Evolutionary conservation across 37 sponge, comb jelly and placozoan species (phyloP).

Genomic region (Agelas oroides): DNA sequence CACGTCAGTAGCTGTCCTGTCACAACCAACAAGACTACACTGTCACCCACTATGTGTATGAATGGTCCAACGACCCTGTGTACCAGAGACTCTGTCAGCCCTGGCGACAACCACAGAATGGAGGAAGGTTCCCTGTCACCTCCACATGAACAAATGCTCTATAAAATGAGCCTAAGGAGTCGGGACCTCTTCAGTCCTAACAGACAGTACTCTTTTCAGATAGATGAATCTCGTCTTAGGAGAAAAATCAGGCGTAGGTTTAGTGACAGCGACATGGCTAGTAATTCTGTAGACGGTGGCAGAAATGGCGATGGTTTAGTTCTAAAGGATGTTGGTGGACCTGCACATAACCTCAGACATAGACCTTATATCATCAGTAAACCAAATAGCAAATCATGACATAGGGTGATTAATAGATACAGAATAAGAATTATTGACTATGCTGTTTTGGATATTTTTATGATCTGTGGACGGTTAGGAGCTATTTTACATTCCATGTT

Average conservation of each 20-base stretch:
- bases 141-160: background rate
- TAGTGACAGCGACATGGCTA: too few species aligned
- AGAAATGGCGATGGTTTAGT: background rate
- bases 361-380: conserved; percentile 39
- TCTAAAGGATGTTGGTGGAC: background rate
- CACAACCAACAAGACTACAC: background rate
- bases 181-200: background rate
- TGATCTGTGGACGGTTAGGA: too few species aligned
- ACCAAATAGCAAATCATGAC: background rate
- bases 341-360: background rate
- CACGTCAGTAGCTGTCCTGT: background rate
- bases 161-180: background rate
- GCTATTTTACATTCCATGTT: too few species aligned
- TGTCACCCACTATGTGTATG: background rate
- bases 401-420: background rate
- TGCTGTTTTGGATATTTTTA: background rate
- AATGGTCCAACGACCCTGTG: background rate
- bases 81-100: background rate
- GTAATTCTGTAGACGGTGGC: background rate
- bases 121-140: background rate
- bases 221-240: too few species aligned
- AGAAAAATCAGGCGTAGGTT: too few species aligned
- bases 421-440: background rate
- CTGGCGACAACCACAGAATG: background rate
- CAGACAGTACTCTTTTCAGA: too few species aligned